Evolutionary conservation across 2,113 vertebrate genomes (phyloP).

Genomic region (Climacteris rufus): DNA sequence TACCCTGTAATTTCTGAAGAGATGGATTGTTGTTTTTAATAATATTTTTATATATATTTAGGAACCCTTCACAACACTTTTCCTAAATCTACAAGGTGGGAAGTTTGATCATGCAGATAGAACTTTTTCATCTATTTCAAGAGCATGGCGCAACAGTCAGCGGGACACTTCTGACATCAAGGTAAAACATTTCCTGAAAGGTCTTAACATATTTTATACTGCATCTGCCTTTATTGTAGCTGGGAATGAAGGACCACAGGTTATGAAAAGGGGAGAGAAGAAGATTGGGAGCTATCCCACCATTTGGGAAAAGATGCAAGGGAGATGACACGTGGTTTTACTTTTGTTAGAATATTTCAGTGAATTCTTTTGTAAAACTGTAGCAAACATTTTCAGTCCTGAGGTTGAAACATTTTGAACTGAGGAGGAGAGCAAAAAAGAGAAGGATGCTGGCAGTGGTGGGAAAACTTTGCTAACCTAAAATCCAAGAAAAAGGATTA

Average conservation of each 20-base stretch:
- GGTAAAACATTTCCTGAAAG: slow-evolving; percentile 69
- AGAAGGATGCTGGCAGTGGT: not conserved
- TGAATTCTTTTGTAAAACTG: not conserved
- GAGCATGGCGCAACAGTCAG: slow-evolving; percentile 96
- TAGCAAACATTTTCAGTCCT: not conserved
- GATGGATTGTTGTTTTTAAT: not conserved
- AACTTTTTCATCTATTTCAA: slow-evolving; percentile 93
- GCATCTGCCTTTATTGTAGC: not conserved
- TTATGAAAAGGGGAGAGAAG: not conserved
- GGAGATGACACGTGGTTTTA: not conserved
- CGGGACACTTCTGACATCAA: slow-evolving; percentile 98
- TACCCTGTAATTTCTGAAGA: not conserved
- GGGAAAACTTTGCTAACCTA: not conserved
- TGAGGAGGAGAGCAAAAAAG: not conserved
- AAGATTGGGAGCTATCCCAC: not conserved
- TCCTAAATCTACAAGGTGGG: slow-evolving; percentile 97
- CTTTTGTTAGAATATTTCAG: not conserved
- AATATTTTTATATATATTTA: slow-evolving; percentile 11
- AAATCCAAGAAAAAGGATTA: not conserved
- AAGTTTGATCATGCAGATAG: slow-evolving; percentile 98
- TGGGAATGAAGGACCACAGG: not conserved
- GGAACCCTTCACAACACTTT: slow-evolving; percentile 97
- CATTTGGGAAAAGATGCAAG: not conserved
- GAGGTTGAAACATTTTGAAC: not conserved
- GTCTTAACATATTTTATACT: rapidly evolving